These are phyloP conservation scores for Serilophus lunatus DNA, from an alignment of 2,113 vertebrate genomes.

Conservation along the genomic window DNA sequence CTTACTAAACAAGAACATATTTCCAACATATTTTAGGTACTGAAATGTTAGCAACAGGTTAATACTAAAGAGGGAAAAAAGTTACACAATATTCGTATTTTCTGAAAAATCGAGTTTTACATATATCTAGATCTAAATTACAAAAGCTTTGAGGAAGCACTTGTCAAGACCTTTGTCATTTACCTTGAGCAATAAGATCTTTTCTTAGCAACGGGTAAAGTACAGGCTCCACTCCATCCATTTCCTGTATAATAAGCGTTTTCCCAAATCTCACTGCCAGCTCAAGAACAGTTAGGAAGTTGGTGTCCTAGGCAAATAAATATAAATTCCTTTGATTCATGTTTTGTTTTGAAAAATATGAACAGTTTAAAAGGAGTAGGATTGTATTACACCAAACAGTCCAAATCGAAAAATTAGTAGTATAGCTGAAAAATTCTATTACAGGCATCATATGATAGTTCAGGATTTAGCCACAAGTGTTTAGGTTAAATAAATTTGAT, in stretches of 20 bases:
- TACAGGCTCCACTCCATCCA: constrained; percentile 94
- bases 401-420: not conserved
- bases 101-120: not conserved
- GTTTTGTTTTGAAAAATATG: not conserved
- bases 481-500: not conserved
- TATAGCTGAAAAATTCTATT: not conserved
- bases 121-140: not conserved
- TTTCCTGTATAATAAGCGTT: constrained; percentile 94
- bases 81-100: not conserved
- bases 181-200: constrained; percentile 93
- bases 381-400: not conserved
- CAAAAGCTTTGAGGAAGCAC: not conserved
- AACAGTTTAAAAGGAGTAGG: not conserved
- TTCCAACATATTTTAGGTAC: not conserved
- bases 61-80: not conserved
- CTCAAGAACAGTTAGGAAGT: constrained; percentile 91
- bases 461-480: not conserved
- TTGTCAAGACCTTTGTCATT: not conserved
- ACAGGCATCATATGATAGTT: not conserved
- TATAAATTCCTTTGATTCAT: not conserved
- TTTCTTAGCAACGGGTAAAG: constrained; percentile 90
- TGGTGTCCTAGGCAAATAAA: constrained; percentile 80
- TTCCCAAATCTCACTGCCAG: constrained; percentile 96
- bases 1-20: not conserved
- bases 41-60: not conserved